phyloP scores from a whole-genome alignment of 2,113 vertebrate species.

The Cyrtonyx montezumae region DNA sequence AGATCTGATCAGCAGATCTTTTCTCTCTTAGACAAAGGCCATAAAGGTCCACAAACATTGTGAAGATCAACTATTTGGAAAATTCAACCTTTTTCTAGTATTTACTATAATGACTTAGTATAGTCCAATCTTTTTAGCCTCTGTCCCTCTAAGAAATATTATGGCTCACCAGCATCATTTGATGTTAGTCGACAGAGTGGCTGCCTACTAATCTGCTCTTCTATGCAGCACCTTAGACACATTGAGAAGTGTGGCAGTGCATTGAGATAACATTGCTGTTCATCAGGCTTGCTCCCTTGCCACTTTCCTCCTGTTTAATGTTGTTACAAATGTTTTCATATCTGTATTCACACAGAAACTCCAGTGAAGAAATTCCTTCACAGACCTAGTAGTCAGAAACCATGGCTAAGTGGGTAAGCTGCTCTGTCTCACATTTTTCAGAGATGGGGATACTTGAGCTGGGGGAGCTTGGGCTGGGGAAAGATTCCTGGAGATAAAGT shows the following conservation, averaged over 20 bases:
- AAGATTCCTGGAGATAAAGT: slow-evolving; percentile 23
- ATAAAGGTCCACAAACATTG: background rate
- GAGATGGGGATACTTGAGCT: background rate
- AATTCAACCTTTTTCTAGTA: background rate
- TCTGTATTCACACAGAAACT: background rate
- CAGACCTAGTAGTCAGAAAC: background rate
- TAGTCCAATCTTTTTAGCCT: background rate
- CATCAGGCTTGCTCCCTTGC: background rate
- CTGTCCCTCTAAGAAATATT: background rate
- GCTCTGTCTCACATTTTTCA: background rate
- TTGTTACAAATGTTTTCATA: background rate
- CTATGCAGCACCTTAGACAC: background rate
- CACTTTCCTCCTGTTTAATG: background rate
- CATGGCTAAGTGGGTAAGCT: background rate
- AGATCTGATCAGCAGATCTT: background rate
- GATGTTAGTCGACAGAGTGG: background rate
- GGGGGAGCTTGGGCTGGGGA: background rate
- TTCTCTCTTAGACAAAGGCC: background rate
- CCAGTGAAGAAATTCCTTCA: background rate
- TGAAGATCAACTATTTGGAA: background rate
- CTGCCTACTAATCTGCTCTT: background rate
- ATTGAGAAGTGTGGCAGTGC: background rate
- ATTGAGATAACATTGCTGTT: background rate
- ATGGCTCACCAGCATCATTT: background rate
- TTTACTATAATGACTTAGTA: background rate